Percentiles rank a stretch among this genome's conserved stretches.
Evolutionary conservation across 2,797 vertebrate genomes (phyloP).

Genomic region (Sebastes hubbsi): DNA sequence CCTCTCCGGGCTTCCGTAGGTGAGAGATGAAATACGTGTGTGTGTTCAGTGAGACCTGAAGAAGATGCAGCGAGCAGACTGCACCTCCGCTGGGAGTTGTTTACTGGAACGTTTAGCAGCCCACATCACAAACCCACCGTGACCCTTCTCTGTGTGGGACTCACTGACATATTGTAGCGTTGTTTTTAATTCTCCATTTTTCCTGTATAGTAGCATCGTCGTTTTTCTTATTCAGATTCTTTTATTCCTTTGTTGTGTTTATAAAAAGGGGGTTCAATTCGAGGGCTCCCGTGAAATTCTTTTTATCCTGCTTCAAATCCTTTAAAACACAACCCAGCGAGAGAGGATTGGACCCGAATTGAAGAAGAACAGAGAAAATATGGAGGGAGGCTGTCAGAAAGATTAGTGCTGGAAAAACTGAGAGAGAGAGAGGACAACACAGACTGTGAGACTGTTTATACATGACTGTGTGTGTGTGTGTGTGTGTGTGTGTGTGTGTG

Average conservation of each 20-base stretch:
- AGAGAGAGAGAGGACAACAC: neutral
- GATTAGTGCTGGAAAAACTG: slow-evolving; percentile 47
- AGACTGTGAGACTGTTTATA: neutral
- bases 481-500: slow-evolving; percentile 10
- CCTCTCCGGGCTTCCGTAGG: neutral
- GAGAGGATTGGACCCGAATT: slow-evolving; percentile 33
- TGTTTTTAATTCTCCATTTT: slow-evolving; percentile 27
- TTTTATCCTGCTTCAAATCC: slow-evolving; percentile 56
- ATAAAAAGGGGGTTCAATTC: slow-evolving; percentile 29
- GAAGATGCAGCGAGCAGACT: neutral
- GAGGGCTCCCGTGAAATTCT: slow-evolving; percentile 48
- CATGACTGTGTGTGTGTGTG: slow-evolving; percentile 14
- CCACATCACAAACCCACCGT: neutral
- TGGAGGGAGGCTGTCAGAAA: slow-evolving; percentile 47
- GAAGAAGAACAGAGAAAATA: slow-evolving; percentile 28
- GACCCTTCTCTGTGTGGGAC: neutral
- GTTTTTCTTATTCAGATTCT: neutral
- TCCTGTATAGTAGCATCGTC: neutral
- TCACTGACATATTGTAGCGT: neutral
- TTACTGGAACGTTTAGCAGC: neutral
- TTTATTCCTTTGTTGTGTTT: slow-evolving; percentile 32
- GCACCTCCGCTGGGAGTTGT: slow-evolving; percentile 17
- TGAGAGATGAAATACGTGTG: slow-evolving; percentile 12
- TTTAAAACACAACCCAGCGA: slow-evolving; percentile 41
- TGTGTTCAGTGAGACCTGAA: neutral